Evolutionary conservation across 1,140 invertebrate genomes (phyloP), one percentile per base, ranked within the genome.

Genomic region (Bombus picipes): DNA sequence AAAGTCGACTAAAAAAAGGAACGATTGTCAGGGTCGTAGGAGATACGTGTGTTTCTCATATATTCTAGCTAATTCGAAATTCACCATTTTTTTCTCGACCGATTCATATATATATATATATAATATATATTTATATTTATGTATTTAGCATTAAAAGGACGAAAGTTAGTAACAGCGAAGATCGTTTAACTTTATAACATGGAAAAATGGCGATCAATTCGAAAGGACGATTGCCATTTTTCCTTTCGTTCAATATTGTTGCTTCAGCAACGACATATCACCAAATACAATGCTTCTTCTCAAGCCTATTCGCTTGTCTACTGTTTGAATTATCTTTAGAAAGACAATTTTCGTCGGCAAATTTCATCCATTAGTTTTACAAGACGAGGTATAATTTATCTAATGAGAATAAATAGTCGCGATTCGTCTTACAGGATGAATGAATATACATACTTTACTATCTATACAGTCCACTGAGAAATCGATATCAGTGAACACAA

Each of bases 1-100:
- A 85, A 89, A 85, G 53, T 86, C 72, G 62, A 77, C 53, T 39
- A 74, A 85, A 73, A 85, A 79, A 80, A 86, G 85, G 76, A 85
- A 88, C 86, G 89, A 90, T 90, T 90, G 89, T 90, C 89, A 88
- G 72, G 59, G 32, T 86, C 76, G 39, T 86, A 86, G 57, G 79
- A 86, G 76, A 90, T 83, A 88, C 73, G 75, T 73, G 28, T 81
- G 25, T 83, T 43, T 70, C 34, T 76, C 25, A 32, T 74, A 47
- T 25, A 53, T 80, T 74, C 68, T 82, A 90, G 12, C 13, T 78
- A 83, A 83, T 39, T 85, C 65, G 32, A 34, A 82, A 90, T 73
- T 75, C 81, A 87, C 57, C 62, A 72, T 32, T 71, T 53, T 53
- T 76, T 59, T 68, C 81, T 62, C 75, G 79, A 34, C 37, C 70